phyloP scores from a whole-genome alignment of 2,888 invertebrate genomes.

The Autographa pulchrina region DNA sequence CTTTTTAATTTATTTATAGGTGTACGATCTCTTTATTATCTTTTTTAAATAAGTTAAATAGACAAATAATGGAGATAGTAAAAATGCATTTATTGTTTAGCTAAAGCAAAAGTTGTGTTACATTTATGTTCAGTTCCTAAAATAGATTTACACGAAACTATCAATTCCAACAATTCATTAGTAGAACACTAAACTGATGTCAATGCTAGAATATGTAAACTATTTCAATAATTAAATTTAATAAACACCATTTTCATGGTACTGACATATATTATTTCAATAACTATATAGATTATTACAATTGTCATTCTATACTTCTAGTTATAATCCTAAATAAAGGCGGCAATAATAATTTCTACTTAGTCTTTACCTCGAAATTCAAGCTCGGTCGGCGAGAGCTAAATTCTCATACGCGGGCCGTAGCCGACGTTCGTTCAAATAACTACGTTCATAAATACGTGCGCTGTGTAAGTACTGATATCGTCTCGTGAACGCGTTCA shows the following conservation, averaged over 20 bases:
- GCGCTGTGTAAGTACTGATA: slow-evolving; percentile 54
- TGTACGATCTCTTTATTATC: background rate
- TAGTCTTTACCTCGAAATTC: slow-evolving; percentile 39
- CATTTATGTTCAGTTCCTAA: too few relatives aligned
- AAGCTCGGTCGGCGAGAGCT: slow-evolving; percentile 27
- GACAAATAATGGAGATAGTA: background rate
- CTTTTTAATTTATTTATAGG: background rate
- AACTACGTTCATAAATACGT: slow-evolving; percentile 47
- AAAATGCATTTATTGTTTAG: too few relatives aligned
- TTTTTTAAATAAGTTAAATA: background rate
- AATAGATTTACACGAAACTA: too few relatives aligned
- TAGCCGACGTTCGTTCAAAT: slow-evolving; percentile 47
- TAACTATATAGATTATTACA: too few relatives aligned
- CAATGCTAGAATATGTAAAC: background rate
- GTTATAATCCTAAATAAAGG: slow-evolving; percentile 33
- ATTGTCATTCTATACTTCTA: background rate
- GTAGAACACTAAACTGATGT: too few relatives aligned
- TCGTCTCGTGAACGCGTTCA: slow-evolving; percentile 56
- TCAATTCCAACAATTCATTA: too few relatives aligned
- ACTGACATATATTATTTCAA: too few relatives aligned
- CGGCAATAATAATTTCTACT: slow-evolving; percentile 39
- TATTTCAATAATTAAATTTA: background rate
- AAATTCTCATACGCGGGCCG: slow-evolving; percentile 53
- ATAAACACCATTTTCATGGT: background rate
- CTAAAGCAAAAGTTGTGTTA: too few relatives aligned